Evolutionary conservation across 2,888 invertebrate species (phyloP), one percentile per base, ranked within the genome.

Genomic region (Drosophila subquinaria): DNA sequence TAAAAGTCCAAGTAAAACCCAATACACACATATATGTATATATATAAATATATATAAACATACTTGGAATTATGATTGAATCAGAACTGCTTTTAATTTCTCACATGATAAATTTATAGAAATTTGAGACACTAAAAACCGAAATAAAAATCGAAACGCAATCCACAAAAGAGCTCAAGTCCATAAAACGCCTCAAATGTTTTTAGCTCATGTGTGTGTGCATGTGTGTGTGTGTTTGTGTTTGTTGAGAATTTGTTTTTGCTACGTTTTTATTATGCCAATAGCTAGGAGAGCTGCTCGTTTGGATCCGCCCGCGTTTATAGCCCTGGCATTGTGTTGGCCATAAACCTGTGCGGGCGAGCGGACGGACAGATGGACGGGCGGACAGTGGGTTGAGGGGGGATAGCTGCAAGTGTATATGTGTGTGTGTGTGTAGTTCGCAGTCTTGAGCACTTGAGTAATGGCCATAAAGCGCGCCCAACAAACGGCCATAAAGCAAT

Each of bases 371-470:
- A 48, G 10, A 4, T 3, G 9, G 23, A 55, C 35, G 47, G 30
- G 47, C 40, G 56, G 64, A 51, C 23, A 66, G 50, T 27, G 68
- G 33, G 63, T 35, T 43, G 57, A 53, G 59, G 53, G 48, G 8
- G 52, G 51, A n/a, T 35, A 65, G 59, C 52, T 47, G 50, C 43
- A 55, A 48, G 56, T 69, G 57, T 61, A 17, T 40, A 33, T 43
- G 61, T 57, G 36, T 40, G 40, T 43, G 63, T 67, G 61, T 61
- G 51, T 33, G 51, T 35, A 33, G 60, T 53, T 62, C 43, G 47
- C 47, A 65, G 83, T 82, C 81, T 80, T 78, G 83, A 88, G 79
- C 89, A 90, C 88, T 90, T 90, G 82, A 89, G 80, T 90, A 81
- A 88, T 81, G 88, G 84, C 78, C 89, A 89, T 89, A 89, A 89